These are phyloP conservation scores for Zoanthus sociatus DNA, from an alignment of 92 coral and sea anemone genomes.

Conservation along the genomic window DNA sequence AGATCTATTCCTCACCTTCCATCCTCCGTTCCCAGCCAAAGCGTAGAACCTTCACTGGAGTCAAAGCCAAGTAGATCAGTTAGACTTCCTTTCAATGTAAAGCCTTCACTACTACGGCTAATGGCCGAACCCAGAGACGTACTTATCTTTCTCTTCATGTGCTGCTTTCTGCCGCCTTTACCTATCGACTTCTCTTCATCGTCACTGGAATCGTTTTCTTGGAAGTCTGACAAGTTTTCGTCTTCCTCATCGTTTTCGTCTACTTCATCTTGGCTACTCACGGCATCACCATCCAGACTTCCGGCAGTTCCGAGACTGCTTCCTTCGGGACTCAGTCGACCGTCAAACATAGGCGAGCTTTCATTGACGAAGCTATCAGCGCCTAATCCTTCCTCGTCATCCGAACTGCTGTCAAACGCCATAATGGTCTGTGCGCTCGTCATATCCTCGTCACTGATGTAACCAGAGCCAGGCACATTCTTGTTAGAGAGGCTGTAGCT, in stretches of 20 bases:
- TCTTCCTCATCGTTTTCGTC: conserved; percentile 40
- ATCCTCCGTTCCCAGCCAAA: conserved; percentile 98
- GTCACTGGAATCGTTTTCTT: conserved; percentile 83
- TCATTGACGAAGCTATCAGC: conserved; percentile 75
- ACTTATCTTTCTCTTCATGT: conserved; percentile 69
- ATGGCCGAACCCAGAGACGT: conserved; percentile 60
- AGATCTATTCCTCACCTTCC: conserved; percentile 76
- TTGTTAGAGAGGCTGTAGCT: conserved; percentile 65
- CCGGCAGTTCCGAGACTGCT: conserved; percentile 96
- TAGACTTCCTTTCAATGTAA: conserved; percentile 74
- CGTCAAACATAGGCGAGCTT: conserved; percentile 88
- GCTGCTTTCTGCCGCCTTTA: conserved; percentile 80
- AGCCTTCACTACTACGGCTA: conserved; percentile 55
- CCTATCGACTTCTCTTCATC: conserved; percentile 81
- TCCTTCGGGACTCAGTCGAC: conserved; percentile 97
- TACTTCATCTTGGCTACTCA: conserved; percentile 72
- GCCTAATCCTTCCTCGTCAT: conserved; percentile 94
- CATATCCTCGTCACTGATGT: conserved; percentile 87
- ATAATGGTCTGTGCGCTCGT: conserved; percentile 88
- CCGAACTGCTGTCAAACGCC: conserved; percentile 98
- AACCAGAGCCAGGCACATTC: conserved; percentile 73
- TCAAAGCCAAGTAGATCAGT: conserved; percentile 80
- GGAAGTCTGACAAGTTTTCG: conserved; percentile 79
- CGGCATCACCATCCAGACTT: conserved; percentile 87
- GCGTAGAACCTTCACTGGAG: conserved; percentile 85